A percentile compares a stretch with the other conserved stretches of the same genome.
These are phyloP conservation scores for Dreissena polymorpha DNA, from an alignment of 1,140 invertebrate genomes.

Conservation along the genomic window DNA sequence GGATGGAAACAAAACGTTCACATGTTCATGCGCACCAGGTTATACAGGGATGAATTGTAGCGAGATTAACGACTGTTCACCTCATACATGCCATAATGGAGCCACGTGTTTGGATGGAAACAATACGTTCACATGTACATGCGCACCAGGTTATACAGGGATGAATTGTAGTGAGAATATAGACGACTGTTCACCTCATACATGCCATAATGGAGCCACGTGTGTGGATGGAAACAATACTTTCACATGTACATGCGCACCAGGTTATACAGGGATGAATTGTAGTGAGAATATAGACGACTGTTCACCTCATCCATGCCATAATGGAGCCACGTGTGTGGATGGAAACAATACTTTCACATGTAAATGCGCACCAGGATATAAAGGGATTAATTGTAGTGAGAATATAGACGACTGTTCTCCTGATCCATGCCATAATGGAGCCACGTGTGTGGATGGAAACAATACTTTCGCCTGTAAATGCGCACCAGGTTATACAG, in stretches of 20 bases:
- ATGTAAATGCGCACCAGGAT: conserved; percentile 70
- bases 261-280: neutral
- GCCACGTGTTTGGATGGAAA: too few species aligned
- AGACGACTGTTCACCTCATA: too few species aligned
- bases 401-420: conserved; percentile 90
- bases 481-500: conserved; percentile 50
- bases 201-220: too few species aligned
- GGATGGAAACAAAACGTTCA: too few species aligned
- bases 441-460: conserved; percentile 83
- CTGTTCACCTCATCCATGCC: conserved; percentile 59
- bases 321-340: conserved; percentile 66
- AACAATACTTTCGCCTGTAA: conserved; percentile 16
- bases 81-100: too few species aligned
- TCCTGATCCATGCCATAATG: conserved; percentile 81
- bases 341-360: conserved; percentile 57
- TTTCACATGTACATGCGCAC: conserved; percentile 3
- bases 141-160: too few species aligned
- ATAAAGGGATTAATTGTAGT: conserved; percentile 87
- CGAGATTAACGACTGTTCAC: too few species aligned
- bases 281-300: conserved; percentile 67
- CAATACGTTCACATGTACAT: too few species aligned
- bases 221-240: neutral
- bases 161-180: too few species aligned
- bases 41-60: too few species aligned
- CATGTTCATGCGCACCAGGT: too few species aligned